These are phyloP conservation scores for Synergus umbraculus DNA, from an alignment of 2,888 invertebrate genomes.

Conservation along the genomic window DNA sequence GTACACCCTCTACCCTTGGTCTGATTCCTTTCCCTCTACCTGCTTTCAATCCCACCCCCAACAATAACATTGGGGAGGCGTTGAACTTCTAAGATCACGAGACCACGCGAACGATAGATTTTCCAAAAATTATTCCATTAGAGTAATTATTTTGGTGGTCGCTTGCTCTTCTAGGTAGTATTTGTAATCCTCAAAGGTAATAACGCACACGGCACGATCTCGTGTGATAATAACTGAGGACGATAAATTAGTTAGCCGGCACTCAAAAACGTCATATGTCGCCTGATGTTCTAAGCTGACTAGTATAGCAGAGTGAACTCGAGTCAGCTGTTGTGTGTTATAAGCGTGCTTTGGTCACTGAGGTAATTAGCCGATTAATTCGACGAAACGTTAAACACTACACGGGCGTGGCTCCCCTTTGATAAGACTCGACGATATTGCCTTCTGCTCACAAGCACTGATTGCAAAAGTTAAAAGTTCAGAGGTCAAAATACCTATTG, in stretches of 20 bases:
- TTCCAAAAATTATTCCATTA: slow-evolving; percentile 71
- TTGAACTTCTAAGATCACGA: slow-evolving; percentile 10
- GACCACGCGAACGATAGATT: slow-evolving; percentile 58
- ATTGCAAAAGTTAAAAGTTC: slow-evolving; percentile 11
- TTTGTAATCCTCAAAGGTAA: slow-evolving; percentile 49
- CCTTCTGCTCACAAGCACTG: slow-evolving; percentile 2
- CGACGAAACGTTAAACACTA: slow-evolving; percentile 54
- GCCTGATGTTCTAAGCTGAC: neutral
- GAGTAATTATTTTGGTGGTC: slow-evolving; percentile 68
- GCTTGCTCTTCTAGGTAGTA: slow-evolving; percentile 41
- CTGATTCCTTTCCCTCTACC: slow-evolving; percentile 13
- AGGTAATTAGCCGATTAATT: slow-evolving; percentile 58
- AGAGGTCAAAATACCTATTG: neutral
- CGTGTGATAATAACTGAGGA: slow-evolving; percentile 63
- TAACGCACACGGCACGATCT: slow-evolving; percentile 67
- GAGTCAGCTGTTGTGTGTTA: slow-evolving; percentile 15
- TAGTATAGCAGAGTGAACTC: neutral
- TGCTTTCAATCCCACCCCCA: neutral
- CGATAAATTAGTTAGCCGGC: slow-evolving; percentile 63
- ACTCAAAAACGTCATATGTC: slow-evolving; percentile 27
- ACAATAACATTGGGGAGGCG: neutral
- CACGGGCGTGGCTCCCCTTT: slow-evolving; percentile 47
- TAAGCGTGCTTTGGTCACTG: slow-evolving; percentile 19
- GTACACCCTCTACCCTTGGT: slow-evolving; percentile 38
- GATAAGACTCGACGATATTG: slow-evolving; percentile 20